phyloP scores from a whole-genome alignment of 2,797 vertebrate species.

The Thunnus albacares region DNA sequence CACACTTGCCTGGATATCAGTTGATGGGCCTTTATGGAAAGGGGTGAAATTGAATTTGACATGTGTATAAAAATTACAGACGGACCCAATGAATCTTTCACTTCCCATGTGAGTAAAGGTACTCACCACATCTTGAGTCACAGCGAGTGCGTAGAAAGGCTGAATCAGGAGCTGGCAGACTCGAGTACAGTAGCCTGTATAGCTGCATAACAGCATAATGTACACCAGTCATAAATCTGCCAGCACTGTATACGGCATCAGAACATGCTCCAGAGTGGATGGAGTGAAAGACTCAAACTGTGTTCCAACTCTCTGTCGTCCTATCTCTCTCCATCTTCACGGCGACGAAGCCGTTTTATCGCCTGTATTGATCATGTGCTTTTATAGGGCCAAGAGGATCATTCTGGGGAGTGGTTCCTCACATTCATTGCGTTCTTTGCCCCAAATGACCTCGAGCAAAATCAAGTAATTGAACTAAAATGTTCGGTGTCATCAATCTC shows the following conservation, averaged over 20 bases:
- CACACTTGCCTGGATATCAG: constrained; percentile 9
- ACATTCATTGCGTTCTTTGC: constrained; percentile 61
- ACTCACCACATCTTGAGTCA: constrained; percentile 53
- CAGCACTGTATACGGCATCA: constrained; percentile 45
- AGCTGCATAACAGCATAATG: constrained; percentile 62
- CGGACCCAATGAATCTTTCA: constrained; percentile 41
- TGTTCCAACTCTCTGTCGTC: constrained; percentile 52
- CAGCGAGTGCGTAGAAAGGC: constrained; percentile 59
- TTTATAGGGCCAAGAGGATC: constrained; percentile 64
- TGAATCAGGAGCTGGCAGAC: constrained; percentile 79
- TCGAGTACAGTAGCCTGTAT: constrained; percentile 44
- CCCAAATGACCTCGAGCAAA: constrained; percentile 68
- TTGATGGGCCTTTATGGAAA: constrained; percentile 21
- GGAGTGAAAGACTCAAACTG: constrained; percentile 41
- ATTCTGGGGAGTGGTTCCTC: constrained; percentile 60
- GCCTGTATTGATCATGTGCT: constrained; percentile 72
- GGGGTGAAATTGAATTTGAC: constrained; percentile 45
- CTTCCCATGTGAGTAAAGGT: constrained; percentile 49
- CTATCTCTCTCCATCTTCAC: constrained; percentile 57
- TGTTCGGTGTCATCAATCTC: constrained; percentile 69
- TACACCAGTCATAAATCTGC: constrained; percentile 77
- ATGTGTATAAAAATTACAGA: constrained; percentile 52
- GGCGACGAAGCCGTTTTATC: constrained; percentile 45
- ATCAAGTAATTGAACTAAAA: constrained; percentile 76
- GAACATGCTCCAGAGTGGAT: constrained; percentile 50